phyloP scores from a whole-genome alignment of 2,113 vertebrate species.

The Saguinus imperator region DNA sequence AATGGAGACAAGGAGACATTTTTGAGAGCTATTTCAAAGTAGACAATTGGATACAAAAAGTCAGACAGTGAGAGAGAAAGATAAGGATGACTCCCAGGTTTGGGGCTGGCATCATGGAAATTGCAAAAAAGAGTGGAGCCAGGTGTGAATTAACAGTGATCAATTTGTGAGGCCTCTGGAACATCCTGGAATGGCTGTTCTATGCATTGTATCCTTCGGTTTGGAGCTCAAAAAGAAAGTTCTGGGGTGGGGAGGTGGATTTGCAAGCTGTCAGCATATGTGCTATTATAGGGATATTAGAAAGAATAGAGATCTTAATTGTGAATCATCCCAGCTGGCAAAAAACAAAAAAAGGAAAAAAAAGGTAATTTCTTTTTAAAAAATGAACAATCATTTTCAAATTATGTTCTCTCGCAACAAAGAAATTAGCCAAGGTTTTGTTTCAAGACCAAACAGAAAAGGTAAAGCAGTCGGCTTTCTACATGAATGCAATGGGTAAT shows the following conservation, averaged over 20 bases:
- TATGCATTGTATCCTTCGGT: not conserved
- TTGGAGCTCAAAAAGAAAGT: not conserved
- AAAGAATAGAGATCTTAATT: slow-evolving; percentile 60
- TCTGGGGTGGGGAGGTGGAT: not conserved
- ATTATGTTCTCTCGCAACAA: slow-evolving; percentile 56
- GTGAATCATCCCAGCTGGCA: slow-evolving; percentile 40
- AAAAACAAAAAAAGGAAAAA: not conserved
- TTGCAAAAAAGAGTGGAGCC: not conserved
- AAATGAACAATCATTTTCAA: slow-evolving; percentile 51
- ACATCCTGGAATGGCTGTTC: not conserved
- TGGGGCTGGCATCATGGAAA: not conserved
- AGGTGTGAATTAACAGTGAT: not conserved
- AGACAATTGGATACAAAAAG: not conserved
- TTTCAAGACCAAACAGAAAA: slow-evolving; percentile 62
- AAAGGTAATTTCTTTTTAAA: slow-evolving; percentile 39
- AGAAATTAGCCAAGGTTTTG: slow-evolving; percentile 57
- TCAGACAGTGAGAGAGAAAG: not conserved
- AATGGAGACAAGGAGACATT: not conserved
- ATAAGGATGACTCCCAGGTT: not conserved
- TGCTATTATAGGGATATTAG: not conserved
- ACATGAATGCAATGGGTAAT: not conserved
- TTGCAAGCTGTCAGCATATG: slow-evolving; percentile 23
- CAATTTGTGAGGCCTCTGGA: not conserved
- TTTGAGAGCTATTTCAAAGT: not conserved
- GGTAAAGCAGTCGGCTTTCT: not conserved